Evolutionary conservation across 2,797 vertebrate species (phyloP), one percentile per base, ranked within the genome.

Genomic region (Danio albolineatus): DNA sequence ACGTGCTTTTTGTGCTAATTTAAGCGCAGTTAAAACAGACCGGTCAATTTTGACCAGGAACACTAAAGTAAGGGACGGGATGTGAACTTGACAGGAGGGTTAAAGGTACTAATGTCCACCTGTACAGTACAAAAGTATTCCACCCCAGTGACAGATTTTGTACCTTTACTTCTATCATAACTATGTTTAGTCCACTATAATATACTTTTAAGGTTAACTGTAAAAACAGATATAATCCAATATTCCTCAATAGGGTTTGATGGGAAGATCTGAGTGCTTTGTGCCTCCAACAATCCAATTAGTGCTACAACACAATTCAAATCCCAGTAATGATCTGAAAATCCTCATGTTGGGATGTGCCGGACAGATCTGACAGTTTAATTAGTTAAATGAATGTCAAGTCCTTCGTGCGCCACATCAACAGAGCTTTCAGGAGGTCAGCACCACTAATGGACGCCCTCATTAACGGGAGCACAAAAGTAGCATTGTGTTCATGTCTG

Each of bases 381-480:
- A 94, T 95, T 94, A 93, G 85, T 87, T 74, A 56, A 92, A 95
- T 94, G 90, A 92, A 77, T 77, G 82, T 86, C 73, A 82, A 83
- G 85, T 76, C 85, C 89, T 89, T 94, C 92, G 91, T 85, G 81
- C 73, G 86, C 57, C 70, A 83, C 86, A 78, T 82, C 83, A 86
- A 85, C 65, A 80, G 74, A 82, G 83, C 78, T 87, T 87, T 87
- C 66, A 73, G 85, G 57, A 79, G 73, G 70, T 59, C 85, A 61
- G 87, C 76, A 82, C 57, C 72, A 17, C 76, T 89, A 92, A 91
- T 91, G 89, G 91, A 90, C 76, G 76, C 76, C 84, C 88, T 89
- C 88, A 85, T 91, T 91, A 89, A 83, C 88, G 86, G 87, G 77
- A 82, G 87, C 86, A 94, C 91, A 94, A 92, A 90, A 89, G 88